phyloP scores from a whole-genome alignment of 2,797 vertebrate species.

The Bovichtus diacanthus region DNA sequence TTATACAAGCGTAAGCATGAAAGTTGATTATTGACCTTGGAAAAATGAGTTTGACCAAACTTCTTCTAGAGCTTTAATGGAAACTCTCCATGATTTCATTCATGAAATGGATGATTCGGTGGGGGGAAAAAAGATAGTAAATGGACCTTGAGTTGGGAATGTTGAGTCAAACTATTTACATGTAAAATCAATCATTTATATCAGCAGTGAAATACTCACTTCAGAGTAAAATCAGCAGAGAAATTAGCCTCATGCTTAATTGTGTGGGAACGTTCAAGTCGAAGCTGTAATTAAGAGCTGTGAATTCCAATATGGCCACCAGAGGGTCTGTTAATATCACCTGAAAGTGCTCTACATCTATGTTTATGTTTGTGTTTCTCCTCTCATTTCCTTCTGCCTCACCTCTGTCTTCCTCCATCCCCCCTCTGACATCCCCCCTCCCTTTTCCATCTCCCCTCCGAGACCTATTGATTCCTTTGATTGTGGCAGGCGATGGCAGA shows the following conservation, averaged over 20 bases:
- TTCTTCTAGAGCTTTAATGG: too few relatives aligned
- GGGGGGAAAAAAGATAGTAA: neutral
- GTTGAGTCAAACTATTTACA: neutral
- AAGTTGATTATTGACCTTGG: neutral
- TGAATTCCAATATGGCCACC: neutral
- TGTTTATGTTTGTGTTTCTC: slow-evolving; percentile 14
- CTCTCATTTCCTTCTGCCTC: slow-evolving; percentile 1
- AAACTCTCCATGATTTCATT: neutral
- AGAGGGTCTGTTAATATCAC: slow-evolving; percentile 6
- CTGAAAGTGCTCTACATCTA: neutral
- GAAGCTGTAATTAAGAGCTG: neutral
- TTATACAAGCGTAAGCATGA: neutral
- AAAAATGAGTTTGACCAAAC: neutral
- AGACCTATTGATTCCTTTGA: slow-evolving; percentile 75
- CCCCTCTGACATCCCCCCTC: neutral
- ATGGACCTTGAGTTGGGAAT: neutral
- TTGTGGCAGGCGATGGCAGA: slow-evolving; percentile 69
- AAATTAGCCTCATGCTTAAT: neutral
- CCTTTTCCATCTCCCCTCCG: slow-evolving; percentile 33
- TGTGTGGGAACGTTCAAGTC: slow-evolving; percentile 2
- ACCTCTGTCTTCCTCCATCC: slow-evolving; percentile 10
- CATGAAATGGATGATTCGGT: neutral
- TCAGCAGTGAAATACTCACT: neutral
- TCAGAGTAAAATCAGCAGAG: neutral
- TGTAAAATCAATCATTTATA: neutral